Evolutionary conservation across 2,113 vertebrate species (phyloP).

Genomic region (Burhinus bistriatus): DNA sequence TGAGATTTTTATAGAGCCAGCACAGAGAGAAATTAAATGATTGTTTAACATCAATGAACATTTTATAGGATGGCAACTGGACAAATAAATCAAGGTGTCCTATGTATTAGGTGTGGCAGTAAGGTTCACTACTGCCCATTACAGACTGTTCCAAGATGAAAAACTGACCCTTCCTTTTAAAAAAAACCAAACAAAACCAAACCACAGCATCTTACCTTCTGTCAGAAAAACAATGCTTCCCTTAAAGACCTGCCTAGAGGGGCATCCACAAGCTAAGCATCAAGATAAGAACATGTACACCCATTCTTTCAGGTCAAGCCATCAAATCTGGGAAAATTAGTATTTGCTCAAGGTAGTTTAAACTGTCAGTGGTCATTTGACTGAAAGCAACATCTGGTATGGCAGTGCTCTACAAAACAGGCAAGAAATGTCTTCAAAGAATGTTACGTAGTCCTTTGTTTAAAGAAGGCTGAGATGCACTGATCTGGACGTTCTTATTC

Average conservation of each 20-base stretch:
- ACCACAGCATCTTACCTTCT: background rate
- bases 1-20: background rate
- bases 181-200: background rate
- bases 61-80: background rate
- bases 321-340: background rate
- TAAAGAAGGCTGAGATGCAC: background rate
- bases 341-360: background rate
- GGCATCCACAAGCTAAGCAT: background rate
- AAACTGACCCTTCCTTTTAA: background rate
- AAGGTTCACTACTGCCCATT: background rate
- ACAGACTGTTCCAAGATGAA: background rate
- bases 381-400: background rate
- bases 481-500: background rate
- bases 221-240: background rate
- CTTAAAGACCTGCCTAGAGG: background rate
- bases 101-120: background rate
- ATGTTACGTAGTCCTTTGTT: too few relatives aligned
- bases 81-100: background rate
- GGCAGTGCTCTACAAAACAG: background rate
- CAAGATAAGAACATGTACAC: background rate
- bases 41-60: background rate
- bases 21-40: background rate
- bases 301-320: background rate
- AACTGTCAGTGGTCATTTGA: background rate
- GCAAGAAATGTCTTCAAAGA: background rate